A percentile compares a stretch with the other conserved stretches of the same genome.
phyloP scores from a whole-genome alignment of 1,140 invertebrate genomes.

The Drosophila ogumai region DNA sequence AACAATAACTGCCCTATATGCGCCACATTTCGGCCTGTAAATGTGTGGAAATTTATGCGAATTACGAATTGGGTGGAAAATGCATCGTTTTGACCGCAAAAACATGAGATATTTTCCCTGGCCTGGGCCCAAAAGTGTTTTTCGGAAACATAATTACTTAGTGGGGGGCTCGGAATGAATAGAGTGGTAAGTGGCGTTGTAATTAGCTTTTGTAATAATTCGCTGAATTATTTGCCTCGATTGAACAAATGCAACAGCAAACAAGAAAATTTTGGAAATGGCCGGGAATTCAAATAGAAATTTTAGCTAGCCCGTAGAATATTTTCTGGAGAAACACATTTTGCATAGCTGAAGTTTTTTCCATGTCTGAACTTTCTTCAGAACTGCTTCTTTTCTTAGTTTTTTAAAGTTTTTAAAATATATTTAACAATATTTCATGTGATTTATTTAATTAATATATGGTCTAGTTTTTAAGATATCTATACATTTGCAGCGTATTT shows the following conservation, averaged over 20 bases:
- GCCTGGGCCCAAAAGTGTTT: constrained; percentile 36
- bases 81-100: constrained; percentile 43
- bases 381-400: not conserved
- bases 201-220: constrained; percentile 72
- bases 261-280: not conserved
- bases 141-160: constrained; percentile 48
- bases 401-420: too few species aligned
- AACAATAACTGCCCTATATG: constrained; percentile 26
- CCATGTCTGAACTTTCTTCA: not conserved
- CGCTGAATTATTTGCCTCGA: constrained; percentile 61
- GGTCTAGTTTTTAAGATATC: not conserved
- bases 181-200: constrained; percentile 28
- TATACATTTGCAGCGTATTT: not conserved
- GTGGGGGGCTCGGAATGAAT: constrained; percentile 21
- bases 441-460: not conserved
- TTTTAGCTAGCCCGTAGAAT: constrained; percentile 32
- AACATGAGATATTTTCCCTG: constrained; percentile 45
- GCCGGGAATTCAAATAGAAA: not conserved
- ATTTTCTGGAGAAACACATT: constrained; percentile 1
- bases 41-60: constrained; percentile 65
- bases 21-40: constrained; percentile 12
- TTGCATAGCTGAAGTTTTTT: not conserved
- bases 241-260: constrained; percentile 19
- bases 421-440: too few species aligned
- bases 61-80: constrained; percentile 44